Evolutionary conservation across 2,797 vertebrate species (phyloP).

Genomic region (Echiichthys vipera): DNA sequence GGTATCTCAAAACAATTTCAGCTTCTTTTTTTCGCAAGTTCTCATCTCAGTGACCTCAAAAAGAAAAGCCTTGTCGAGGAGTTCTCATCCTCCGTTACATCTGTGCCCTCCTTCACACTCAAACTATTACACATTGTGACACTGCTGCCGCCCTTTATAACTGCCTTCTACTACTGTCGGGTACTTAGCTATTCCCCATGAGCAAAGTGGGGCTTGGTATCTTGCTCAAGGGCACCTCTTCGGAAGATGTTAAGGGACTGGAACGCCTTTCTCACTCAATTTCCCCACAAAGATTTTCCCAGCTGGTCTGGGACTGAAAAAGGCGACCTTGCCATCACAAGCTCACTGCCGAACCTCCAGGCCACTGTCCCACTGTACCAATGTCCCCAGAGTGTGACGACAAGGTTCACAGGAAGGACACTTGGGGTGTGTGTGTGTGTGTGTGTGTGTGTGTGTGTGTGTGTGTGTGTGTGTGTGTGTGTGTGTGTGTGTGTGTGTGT

Average conservation of each 20-base stretch:
- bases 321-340: conserved; percentile 63
- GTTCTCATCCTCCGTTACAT: conserved; percentile 39
- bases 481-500: neutral
- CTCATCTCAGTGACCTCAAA: conserved; percentile 27
- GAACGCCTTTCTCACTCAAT: conserved; percentile 68
- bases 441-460: neutral
- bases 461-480: conserved; percentile 1
- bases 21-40: conserved; percentile 43
- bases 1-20: conserved; percentile 38
- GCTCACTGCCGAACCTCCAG: conserved; percentile 52
- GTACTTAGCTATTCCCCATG: conserved; percentile 29
- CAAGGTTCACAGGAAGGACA: conserved; percentile 67
- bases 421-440: neutral
- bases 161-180: conserved; percentile 28
- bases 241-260: conserved; percentile 46
- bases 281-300: conserved; percentile 56
- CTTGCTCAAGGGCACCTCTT: conserved; percentile 71
- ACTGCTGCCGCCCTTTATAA: conserved; percentile 33
- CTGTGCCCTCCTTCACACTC: conserved; percentile 43
- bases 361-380: conserved; percentile 44
- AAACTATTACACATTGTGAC: conserved; percentile 39
- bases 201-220: conserved; percentile 24
- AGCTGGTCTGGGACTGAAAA: conserved; percentile 42
- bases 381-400: conserved; percentile 47
- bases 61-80: neutral